Evolutionary conservation across 2,113 vertebrate species (phyloP), one percentile per base, ranked within the genome.

Genomic region (Callipepla squamata): DNA sequence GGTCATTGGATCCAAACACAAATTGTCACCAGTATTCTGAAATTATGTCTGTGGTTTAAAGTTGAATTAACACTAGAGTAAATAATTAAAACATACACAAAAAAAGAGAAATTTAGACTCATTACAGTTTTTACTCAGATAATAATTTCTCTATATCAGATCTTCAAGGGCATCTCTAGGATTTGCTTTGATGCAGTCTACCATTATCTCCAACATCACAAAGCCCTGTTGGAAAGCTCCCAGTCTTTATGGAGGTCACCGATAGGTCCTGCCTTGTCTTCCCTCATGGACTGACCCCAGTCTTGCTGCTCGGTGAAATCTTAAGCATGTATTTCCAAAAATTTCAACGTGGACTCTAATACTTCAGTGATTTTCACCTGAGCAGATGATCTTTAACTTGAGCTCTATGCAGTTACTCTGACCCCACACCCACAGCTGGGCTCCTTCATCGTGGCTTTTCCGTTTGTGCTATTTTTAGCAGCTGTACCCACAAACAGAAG

Each of bases 211-310:
- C 44, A 66, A 6, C 18, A 40, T 44, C 20, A 2, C 85, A 16
- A 25, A 7, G 3, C 2, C 57, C 34, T 59, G 19, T 8, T 67
- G 34, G 74, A 25, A 20, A 87, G 11, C 11, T 59, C 7, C 5
- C 32, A 80, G 32, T 11, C 15, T 51, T 6, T 51, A 15, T 72
- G 44, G n/a, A 85, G 8, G 28, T 79, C 34, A 72, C 11, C 25
- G 38, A 65, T 62, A 40, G 26, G 8, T 80, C 36, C 70, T 62
- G 59, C 16, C 11, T 61, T 73, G n/a, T 69, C 6, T 40, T 85
- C 15, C 9, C 3, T 75, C 40, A 65, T 6, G 15, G 19, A 58
- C 2, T 0, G 1, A 76, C 44, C 9, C 7, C 2, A 0, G 7
- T 79, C 23, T 69, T 69, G 63, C 11, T 42, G 16, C 19, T 92